Evolutionary conservation across 2,113 vertebrate genomes (phyloP).

Genomic region (Tenrec ecaudatus): DNA sequence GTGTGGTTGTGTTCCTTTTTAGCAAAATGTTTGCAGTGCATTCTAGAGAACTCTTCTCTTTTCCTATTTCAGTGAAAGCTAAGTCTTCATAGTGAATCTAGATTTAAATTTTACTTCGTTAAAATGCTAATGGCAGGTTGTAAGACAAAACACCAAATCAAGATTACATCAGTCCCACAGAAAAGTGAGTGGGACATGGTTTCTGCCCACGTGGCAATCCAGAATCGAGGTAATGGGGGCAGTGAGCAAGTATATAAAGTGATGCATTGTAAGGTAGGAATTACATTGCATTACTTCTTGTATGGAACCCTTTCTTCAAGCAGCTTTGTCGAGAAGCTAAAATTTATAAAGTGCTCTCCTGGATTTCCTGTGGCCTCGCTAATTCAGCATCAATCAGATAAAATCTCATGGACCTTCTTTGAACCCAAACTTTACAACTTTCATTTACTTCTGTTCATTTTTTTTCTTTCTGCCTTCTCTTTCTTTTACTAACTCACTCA

Average conservation of each 20-base stretch:
- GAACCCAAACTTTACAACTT: background rate
- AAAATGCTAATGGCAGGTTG: background rate
- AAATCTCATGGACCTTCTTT: background rate
- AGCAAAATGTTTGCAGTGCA: background rate
- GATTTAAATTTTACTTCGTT: slow-evolving; percentile 29
- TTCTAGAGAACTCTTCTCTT: slow-evolving; percentile 4
- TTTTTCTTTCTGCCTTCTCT: background rate
- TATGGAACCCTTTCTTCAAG: background rate
- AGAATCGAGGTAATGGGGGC: background rate
- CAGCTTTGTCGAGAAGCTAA: slow-evolving; percentile 5
- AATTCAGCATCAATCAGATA: background rate
- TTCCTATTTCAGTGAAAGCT: slow-evolving; percentile 16
- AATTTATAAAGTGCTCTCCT: background rate
- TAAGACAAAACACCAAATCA: background rate
- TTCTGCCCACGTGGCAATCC: background rate
- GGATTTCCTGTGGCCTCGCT: background rate
- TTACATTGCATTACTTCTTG: background rate
- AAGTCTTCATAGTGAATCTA: background rate
- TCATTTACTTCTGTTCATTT: background rate
- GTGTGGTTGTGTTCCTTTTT: background rate
- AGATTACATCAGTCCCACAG: background rate
- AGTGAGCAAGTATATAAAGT: background rate
- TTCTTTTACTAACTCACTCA: background rate
- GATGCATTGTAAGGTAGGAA: background rate
- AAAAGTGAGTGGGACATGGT: background rate